Base-by-base conservation (phyloP, 2,797 vertebrate species). In the Petrocephalus schoutedeni region DNA sequence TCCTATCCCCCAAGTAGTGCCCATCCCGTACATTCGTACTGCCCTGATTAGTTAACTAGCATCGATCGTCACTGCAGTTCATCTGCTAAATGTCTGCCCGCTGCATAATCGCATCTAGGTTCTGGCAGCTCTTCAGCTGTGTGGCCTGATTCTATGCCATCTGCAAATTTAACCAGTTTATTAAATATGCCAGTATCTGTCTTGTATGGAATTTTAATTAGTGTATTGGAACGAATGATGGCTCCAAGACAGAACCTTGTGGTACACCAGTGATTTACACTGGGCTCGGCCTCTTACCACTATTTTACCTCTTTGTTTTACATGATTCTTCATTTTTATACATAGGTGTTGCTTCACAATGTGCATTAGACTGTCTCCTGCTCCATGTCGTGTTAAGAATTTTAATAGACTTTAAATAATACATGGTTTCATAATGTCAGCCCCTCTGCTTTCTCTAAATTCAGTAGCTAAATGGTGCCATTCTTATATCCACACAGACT, bases 181-280 rank as follows among this genome's bases (percentile, higher is more conserved):
- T 49, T 49, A 80, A 80, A 80, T 49, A 49, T 49, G 36, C 74
- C 74, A 49, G 36, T 80, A 49, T 80, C 74, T n/a, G 19, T 71
- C 67, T 77, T 77, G 74, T 80, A 36, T 80, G 41, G 74, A 49
- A 49, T 49, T 80, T 80, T 45, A 80, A 80, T 80, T 80, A 49
- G 45, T 21, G 74, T 16, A 80, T 21, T 80, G 74, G 41, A 80
- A 80, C 19, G 36, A 80, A 80, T 8, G 74, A 80, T n/a, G 74
- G 74, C 74, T 49, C 74, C 74, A 49, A 80, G 74, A 80, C 41
- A 4, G 74, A 80, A 49, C 74, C 74, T 80, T 80, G 74, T 49
- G 74, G 74, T 49, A 80, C 36, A 80, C 41, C 74, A 45, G 41
- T 80, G 19, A 80, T 49, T 71, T 77, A 32, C 36, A 28, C 74